Conservation (phyloP, 2,888 invertebrate genomes). For the Automeris io region DNA sequence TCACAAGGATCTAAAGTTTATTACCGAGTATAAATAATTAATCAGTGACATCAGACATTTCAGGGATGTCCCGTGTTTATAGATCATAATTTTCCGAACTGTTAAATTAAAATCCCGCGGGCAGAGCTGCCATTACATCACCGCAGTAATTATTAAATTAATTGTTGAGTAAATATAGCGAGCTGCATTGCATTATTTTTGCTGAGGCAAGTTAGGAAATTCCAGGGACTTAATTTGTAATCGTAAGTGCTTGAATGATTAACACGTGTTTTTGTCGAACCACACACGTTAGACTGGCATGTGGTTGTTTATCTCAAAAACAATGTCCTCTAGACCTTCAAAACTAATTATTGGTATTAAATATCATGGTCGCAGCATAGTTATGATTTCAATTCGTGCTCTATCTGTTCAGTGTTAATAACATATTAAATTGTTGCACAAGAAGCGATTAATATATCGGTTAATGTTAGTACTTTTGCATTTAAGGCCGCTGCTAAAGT, state of each 20-base stretch:
- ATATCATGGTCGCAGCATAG: background rate
- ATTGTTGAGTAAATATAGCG: too few species aligned
- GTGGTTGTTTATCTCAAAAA: background rate
- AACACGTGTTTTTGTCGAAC: too few species aligned
- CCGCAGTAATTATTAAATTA: conserved; percentile 2
- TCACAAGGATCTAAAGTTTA: background rate
- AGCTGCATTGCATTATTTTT: too few species aligned
- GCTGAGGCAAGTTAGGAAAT: too few species aligned
- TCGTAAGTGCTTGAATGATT: too few species aligned
- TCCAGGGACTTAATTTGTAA: too few species aligned
- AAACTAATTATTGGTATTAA: background rate
- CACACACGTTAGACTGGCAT: background rate
- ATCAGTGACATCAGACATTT: background rate
- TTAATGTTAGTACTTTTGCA: too few species aligned
- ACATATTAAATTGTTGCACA: background rate
- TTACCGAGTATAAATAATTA: background rate
- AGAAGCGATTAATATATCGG: background rate
- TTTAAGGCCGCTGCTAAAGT: too few species aligned
- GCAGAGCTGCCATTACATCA: background rate
- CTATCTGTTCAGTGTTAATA: conserved; percentile 3
- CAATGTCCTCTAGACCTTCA: background rate
- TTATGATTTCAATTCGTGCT: conserved; percentile 6
- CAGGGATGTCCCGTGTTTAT: conserved; percentile 2
- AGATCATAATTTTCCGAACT: background rate
- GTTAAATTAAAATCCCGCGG: background rate